Conservation (phyloP, 1,140 invertebrate genomes). For the Neodiprion virginianus region DNA sequence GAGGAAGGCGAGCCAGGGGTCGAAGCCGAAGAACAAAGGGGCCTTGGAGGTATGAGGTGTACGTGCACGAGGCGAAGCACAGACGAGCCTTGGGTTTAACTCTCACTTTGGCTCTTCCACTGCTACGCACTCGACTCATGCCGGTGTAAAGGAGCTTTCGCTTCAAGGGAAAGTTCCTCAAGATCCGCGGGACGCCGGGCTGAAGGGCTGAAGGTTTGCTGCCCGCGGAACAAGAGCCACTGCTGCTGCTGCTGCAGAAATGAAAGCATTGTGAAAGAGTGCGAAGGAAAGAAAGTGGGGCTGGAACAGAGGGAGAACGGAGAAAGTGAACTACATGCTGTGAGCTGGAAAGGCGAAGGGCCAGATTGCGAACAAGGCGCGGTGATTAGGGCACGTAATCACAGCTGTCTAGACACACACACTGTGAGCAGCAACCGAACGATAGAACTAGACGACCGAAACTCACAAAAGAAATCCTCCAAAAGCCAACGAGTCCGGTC, state of each 20-base stretch:
- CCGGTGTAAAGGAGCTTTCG: background rate
- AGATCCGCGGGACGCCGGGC: background rate
- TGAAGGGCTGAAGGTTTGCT: no score
- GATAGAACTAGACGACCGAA: background rate
- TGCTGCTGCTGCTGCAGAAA: background rate
- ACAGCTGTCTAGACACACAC: background rate
- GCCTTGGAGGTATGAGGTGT: background rate
- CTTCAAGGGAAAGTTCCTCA: background rate
- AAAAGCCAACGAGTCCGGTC: background rate
- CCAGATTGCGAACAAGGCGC: background rate
- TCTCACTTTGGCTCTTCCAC: background rate
- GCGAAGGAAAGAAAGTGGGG: background rate
- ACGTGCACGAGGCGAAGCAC: background rate
- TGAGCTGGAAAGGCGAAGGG: background rate
- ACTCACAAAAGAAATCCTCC: background rate
- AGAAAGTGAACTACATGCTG: background rate
- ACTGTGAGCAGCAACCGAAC: background rate
- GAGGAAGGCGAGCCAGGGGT: background rate
- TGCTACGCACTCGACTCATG: conserved; percentile 1
- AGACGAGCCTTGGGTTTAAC: background rate
- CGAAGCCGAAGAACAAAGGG: background rate
- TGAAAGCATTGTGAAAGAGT: background rate
- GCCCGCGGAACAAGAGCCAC: no score
- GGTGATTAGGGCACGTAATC: background rate
- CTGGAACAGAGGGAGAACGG: background rate